Base-by-base conservation (phyloP, 2,888 invertebrate genomes). In the Phyllotreta striolata region DNA sequence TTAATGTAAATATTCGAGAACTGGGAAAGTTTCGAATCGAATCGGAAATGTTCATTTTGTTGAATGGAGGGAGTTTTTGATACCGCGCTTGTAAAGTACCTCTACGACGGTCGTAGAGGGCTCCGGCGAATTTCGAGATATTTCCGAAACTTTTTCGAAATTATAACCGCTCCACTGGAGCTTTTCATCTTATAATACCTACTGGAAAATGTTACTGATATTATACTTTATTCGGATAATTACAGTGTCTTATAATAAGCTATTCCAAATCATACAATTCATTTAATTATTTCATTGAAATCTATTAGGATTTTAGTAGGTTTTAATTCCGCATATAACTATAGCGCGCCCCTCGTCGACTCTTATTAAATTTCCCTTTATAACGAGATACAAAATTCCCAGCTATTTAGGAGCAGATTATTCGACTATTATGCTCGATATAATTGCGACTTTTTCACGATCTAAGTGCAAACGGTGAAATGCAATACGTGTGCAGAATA, bases 371-470 rank as follows among this genome's bases (percentile, higher is more conserved):
- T 62, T 63, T 52, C 40, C 39, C 6, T 34, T 8, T 58, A 12
- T 9, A 56, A 55, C 57, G 63, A 69, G 67, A 68, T 66, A 66
- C 62, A 69, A 66, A 72, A 67, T 71, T 66, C 64, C 59, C 54
- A 63, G 68, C 69, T 65, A 68, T 72, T 70, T 46, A 70, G 63
- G 65, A 65, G 71, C 70, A 75, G 71, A 77, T 77, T 75, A 77
- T 77, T 76, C 69, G 63, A 70, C 71, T 71, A 75, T 78, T 78
- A 78, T 74, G 71, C 68, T 47, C 57, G 61, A 66, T 62, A 73
- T 76, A 77, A 76, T 75, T 75, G 74, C 71, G 66, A 72, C 74
- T 75, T 75, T 76, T 77, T 76, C 76, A 78, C 76, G 77, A 74
- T 72, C 69, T 68, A 72, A 73, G 73, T 73, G 76, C 74, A 74